Evolutionary conservation across 1,140 invertebrate genomes (phyloP), one percentile per base, ranked within the genome.

Genomic region (Achatina immaculata): DNA sequence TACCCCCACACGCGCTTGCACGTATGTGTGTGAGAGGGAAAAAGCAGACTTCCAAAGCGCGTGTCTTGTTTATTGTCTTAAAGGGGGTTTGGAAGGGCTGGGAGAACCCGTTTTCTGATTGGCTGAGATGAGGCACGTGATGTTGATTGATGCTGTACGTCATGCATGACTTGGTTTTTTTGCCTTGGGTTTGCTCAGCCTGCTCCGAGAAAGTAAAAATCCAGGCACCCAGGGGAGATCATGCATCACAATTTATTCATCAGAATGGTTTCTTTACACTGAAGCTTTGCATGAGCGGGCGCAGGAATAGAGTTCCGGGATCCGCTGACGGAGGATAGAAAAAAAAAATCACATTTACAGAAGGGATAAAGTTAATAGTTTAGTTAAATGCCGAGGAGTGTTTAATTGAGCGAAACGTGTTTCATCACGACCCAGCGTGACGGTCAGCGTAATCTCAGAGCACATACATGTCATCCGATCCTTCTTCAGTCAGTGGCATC

Each of bases 111-210:
- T 42, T 71, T 71, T 36, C 38, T 21, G 68, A 9, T 36, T 38
- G 68, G 42, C 21, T 7, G 34, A 43, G 28, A 31, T 3, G 28
- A 71, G 40, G n/a, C 7, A 36, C 4, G 38, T 6, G 68, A 38
- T 42, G 68, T 71, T 71, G 68, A 71, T 71, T 71, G 68, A 71
- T 71, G 68, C 68, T 71, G 68, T 42, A 42, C 38, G 68, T 42
- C 68, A 71, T 40, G 68, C 68, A 71, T 71, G 68, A 43, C 68
- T 71, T 71, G 0, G 34, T 38, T 71, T 40, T 14, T n/a, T n/a
- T n/a, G n/a, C n/a, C 4, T n/a, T 38, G 40, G 68, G 2, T 71
- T 43, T 43, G 36, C 68, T 43, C 68, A 42, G 40, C 68, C n/a
- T 43, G 9, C 24, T n/a, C 7, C 28, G 4, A 31, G n/a, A 14